These are phyloP conservation scores for Atlantisia rogersi DNA, from an alignment of 2,113 vertebrate genomes.

Conservation along the genomic window DNA sequence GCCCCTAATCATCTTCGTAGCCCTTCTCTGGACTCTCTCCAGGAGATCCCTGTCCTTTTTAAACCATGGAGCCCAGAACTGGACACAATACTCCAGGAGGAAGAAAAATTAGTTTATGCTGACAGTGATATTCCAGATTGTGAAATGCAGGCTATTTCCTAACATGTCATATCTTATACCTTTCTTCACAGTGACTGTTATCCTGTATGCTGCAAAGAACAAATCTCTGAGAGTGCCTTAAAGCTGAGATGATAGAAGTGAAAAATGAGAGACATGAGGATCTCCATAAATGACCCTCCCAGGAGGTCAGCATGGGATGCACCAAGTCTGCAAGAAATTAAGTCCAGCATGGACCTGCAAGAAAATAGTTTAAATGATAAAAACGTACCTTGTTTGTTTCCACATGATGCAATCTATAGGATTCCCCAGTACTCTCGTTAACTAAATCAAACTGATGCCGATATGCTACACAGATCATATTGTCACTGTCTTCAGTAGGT, in stretches of 20 bases:
- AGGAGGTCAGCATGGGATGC: background rate
- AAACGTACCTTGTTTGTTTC: conserved; percentile 90
- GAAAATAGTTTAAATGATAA: background rate
- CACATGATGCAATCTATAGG: conserved; percentile 89
- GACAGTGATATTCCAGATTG: background rate
- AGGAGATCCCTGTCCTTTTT: too few relatives aligned
- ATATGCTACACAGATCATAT: conserved; percentile 97
- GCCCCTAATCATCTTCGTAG: too few relatives aligned
- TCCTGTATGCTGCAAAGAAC: background rate
- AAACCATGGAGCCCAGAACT: too few relatives aligned
- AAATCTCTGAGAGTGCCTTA: background rate
- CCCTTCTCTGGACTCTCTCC: too few relatives aligned
- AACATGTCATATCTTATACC: fast-evolving
- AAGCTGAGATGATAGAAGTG: background rate
- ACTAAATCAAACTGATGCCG: conserved; percentile 97
- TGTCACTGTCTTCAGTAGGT: conserved; percentile 92
- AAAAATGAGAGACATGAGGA: background rate
- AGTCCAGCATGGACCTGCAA: background rate
- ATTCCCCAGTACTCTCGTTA: conserved; percentile 96
- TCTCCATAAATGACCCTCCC: background rate
- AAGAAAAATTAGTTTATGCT: background rate
- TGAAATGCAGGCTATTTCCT: background rate
- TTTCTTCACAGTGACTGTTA: background rate
- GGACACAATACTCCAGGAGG: background rate
- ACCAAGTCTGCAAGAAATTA: background rate